A percentile compares a stretch with the other conserved stretches of the same genome.
phyloP scores from a whole-genome alignment of 2,888 invertebrate genomes.

The Pseudococcus longispinus region DNA sequence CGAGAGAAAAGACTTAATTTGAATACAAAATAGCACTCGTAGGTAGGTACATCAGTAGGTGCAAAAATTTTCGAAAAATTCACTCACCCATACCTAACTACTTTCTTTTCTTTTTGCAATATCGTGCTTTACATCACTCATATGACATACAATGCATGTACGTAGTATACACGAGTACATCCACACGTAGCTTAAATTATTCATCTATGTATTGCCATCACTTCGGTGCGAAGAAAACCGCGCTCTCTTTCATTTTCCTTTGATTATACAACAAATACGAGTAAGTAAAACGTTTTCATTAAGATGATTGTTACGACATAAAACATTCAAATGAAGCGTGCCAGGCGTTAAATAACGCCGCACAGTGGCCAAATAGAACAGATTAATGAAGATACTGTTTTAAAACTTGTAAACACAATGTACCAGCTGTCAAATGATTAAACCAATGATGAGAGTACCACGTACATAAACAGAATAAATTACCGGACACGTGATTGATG shows the following conservation, averaged over 20 bases:
- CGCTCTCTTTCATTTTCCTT: constrained; percentile 33
- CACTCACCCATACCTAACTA: background rate
- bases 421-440: constrained; percentile 39
- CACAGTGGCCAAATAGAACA: constrained; percentile 48
- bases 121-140: background rate
- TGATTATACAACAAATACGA: constrained; percentile 32
- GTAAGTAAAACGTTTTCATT: constrained; percentile 41
- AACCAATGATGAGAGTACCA: constrained; percentile 37
- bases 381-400: constrained; percentile 52
- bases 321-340: constrained; percentile 50
- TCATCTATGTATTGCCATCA: background rate
- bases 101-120: background rate
- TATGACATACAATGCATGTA: background rate
- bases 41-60: background rate
- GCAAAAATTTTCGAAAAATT: background rate
- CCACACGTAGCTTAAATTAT: background rate
- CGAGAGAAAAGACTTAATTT: background rate
- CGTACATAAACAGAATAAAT: constrained; percentile 47
- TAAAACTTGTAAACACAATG: constrained; percentile 47
- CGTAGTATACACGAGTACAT: background rate
- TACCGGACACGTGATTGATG: constrained; percentile 39
- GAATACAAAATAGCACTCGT: background rate
- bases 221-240: constrained; percentile 2
- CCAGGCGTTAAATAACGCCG: constrained; percentile 36
- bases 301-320: constrained; percentile 38